These are phyloP conservation scores for Phthorimaea operculella DNA, from an alignment of 1,140 invertebrate genomes.

Conservation along the genomic window DNA sequence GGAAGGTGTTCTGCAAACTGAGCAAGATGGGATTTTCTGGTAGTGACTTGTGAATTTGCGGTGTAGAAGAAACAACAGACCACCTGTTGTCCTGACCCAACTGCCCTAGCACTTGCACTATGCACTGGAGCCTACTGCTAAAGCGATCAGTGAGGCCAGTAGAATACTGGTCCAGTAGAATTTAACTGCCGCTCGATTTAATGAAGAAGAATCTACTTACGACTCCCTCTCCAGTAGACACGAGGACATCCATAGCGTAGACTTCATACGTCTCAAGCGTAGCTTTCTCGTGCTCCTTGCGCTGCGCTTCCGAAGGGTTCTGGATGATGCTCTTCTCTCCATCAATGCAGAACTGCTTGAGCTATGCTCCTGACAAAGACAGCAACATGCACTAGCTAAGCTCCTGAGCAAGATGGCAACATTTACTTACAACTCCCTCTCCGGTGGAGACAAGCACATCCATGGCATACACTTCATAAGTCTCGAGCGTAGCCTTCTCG, in stretches of 20 bases:
- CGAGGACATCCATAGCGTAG: conserved; percentile 98
- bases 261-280: conserved; percentile 94
- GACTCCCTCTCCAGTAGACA: too few relatives aligned
- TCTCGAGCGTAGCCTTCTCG: conserved; percentile 96
- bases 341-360: conserved; percentile 97
- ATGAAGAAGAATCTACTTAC: neutral
- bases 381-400: neutral
- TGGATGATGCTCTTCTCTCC: conserved; percentile 98
- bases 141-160: too few relatives aligned
- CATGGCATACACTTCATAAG: too few relatives aligned
- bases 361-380: too few relatives aligned
- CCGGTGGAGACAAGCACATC: conserved; percentile 98
- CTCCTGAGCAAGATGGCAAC: neutral
- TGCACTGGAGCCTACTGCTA: too few relatives aligned
- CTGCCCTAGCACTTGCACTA: conserved; percentile 75
- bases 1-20: too few relatives aligned
- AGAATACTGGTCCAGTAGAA: too few relatives aligned
- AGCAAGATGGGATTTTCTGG: too few relatives aligned
- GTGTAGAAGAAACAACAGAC: too few relatives aligned
- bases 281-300: conserved; percentile 97
- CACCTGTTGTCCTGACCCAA: too few relatives aligned
- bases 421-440: conserved; percentile 2
- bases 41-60: too few relatives aligned
- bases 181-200: too few relatives aligned
- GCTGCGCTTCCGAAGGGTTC: conserved; percentile 95